Conservation (phyloP, 2,888 invertebrate species). For the Strigamia crassipes region DNA sequence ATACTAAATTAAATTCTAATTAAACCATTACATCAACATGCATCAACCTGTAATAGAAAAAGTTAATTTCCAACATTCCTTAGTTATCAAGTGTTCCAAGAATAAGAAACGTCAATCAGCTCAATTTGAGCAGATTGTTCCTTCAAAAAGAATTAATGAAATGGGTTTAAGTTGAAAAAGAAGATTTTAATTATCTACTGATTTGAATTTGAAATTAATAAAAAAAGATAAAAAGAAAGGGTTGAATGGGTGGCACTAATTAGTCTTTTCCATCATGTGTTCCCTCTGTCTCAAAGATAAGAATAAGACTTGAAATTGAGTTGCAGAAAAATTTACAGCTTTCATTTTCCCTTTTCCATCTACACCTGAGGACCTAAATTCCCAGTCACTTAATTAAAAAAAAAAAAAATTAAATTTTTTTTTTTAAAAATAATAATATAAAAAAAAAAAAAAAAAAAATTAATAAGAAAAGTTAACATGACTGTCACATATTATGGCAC, state of each 20-base stretch:
- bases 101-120: neutral
- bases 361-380: constrained; percentile 12
- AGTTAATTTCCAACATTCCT: neutral
- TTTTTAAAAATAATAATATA: no score
- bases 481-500: neutral
- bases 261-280: constrained; percentile 18
- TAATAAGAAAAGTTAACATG: constrained; percentile 12
- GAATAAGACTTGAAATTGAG: constrained; percentile 30
- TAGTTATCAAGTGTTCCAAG: neutral
- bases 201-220: constrained; percentile 30
- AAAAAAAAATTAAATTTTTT: no score
- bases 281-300: neutral
- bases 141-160: neutral
- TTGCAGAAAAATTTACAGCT: constrained; percentile 22
- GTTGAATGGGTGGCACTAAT: constrained; percentile 25
- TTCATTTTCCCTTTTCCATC: constrained; percentile 14
- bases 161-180: neutral
- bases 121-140: neutral
- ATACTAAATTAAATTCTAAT: no score
- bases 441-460: no score
- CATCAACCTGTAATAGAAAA: neutral
- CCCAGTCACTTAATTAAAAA: constrained; percentile 22
- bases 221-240: constrained; percentile 5
- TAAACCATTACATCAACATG: no score
- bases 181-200: constrained; percentile 15